Evolutionary conservation across 2,113 vertebrate species (phyloP), one percentile per base, ranked within the genome.

Genomic region (Abramis brama): DNA sequence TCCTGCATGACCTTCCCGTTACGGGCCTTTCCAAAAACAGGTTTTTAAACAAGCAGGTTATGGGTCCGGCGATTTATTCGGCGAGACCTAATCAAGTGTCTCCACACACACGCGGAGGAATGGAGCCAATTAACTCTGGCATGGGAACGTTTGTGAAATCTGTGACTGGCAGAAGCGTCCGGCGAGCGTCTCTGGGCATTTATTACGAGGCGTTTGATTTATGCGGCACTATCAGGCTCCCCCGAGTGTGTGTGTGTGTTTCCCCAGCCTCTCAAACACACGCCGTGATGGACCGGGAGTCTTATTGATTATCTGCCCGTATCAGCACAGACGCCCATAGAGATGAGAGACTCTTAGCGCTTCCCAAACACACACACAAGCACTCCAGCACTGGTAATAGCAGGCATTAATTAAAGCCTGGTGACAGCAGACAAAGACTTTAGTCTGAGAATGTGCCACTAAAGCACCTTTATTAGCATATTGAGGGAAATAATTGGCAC

Each of bases 101-200:
- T n/a, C 79, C 84, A 73, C 47, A 15, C n/a, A 9, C 68, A 86
- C 81, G 36, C 47, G 33, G 68, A 81, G 82, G 70, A 82, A 86
- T 62, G 66, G 45, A 86, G 82, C 90, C 92, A 92, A 94, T 93
- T 93, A 93, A 92, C 71, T 88, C 17, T 2, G 66, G 86, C 85
- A 89, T 57, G 45, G 36, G 88, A 89, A 86, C 19, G 50, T 79
- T 57, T 39, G 86, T 27, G 85, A 85, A 84, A 77, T 57, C 80
- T 3, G n/a, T 59, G 80, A 82, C 59, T 85, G 84, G 81, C 85
- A 75, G 79, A 2, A 47, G 79, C 15, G 9, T 19, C 55, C 33
- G 45, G 76, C 82, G 19, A 68, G 30, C 17, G 11, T 89, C 86
- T 90, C 25, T 79, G 6, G 7, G 33, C 57, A 86, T 92, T 91